Evolutionary conservation across 2,797 vertebrate genomes (phyloP).

Genomic region (Antennarius maculatus): DNA sequence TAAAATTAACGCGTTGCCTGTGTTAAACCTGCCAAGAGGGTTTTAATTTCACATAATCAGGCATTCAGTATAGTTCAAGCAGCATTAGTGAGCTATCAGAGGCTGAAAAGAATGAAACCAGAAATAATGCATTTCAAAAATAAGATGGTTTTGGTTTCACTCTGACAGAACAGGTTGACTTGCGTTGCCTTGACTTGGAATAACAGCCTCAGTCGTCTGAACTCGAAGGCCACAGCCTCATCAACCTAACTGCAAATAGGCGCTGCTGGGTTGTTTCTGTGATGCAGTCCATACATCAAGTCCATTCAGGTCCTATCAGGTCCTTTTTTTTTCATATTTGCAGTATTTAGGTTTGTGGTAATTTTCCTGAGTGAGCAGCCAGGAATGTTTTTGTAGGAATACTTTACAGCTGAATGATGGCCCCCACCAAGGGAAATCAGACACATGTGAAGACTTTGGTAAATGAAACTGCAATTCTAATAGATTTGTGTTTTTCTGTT

Average conservation of each 20-base stretch:
- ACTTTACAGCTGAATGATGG: background rate
- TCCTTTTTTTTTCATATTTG: background rate
- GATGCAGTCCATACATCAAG: slow-evolving; percentile 19
- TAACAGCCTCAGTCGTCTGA: slow-evolving; percentile 6
- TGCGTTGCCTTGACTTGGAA: slow-evolving; percentile 11
- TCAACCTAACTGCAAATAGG: background rate
- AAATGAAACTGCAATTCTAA: background rate
- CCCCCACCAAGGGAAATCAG: background rate
- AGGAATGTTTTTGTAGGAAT: background rate
- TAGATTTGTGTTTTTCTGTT: background rate
- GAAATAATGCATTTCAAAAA: background rate
- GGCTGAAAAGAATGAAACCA: background rate
- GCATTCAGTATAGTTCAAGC: background rate
- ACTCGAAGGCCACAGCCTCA: slow-evolving; percentile 24
- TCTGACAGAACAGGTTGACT: slow-evolving; percentile 1
- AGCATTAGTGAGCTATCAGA: background rate
- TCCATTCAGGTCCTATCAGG: background rate
- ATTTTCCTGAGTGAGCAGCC: background rate
- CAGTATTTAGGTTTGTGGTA: background rate
- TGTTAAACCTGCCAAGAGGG: background rate
- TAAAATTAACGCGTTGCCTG: background rate
- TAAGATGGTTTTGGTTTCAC: background rate
- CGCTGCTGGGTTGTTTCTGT: background rate
- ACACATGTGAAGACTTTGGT: background rate
- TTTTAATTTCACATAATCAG: background rate